phyloP scores from a whole-genome alignment of 2,797 vertebrate genomes.

The Darevskia mixta region DNA sequence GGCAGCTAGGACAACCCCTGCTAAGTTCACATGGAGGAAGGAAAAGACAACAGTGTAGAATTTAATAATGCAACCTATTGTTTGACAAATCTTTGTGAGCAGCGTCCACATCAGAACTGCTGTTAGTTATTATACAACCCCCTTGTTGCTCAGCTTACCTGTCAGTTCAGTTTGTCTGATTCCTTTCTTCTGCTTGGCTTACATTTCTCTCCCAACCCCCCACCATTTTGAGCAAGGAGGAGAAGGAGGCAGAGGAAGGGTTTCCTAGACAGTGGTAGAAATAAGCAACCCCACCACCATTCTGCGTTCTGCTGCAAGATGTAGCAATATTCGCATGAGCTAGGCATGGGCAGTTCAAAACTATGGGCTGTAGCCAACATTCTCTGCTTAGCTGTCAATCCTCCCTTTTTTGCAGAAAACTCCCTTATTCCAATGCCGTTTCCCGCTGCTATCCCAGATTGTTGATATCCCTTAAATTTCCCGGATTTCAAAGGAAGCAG shows the following conservation, averaged over 20 bases:
- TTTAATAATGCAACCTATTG: constrained; percentile 53
- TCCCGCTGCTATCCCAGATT: too few relatives aligned
- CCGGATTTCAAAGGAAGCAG: too few relatives aligned
- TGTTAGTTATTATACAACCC: constrained; percentile 37
- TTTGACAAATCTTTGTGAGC: constrained; percentile 23
- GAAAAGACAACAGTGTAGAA: constrained; percentile 25
- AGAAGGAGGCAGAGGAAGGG: not conserved
- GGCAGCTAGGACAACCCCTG: not conserved
- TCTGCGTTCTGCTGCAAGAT: not conserved
- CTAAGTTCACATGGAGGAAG: not conserved
- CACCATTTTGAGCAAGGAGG: not conserved
- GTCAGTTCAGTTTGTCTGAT: not conserved
- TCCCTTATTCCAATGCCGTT: too few relatives aligned
- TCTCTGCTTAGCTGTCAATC: too few relatives aligned
- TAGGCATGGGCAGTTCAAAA: too few relatives aligned
- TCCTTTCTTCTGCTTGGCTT: constrained; percentile 10
- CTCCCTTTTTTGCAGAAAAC: too few relatives aligned
- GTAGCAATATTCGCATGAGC: not conserved
- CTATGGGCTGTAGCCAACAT: too few relatives aligned
- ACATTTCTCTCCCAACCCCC: too few relatives aligned
- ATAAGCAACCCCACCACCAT: not conserved
- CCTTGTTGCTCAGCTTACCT: constrained; percentile 16
- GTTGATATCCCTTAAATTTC: too few relatives aligned
- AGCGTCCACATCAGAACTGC: constrained; percentile 10
- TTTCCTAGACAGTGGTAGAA: not conserved